phyloP scores from a whole-genome alignment of 2,113 vertebrate species.

The Edolisoma coerulescens region DNA sequence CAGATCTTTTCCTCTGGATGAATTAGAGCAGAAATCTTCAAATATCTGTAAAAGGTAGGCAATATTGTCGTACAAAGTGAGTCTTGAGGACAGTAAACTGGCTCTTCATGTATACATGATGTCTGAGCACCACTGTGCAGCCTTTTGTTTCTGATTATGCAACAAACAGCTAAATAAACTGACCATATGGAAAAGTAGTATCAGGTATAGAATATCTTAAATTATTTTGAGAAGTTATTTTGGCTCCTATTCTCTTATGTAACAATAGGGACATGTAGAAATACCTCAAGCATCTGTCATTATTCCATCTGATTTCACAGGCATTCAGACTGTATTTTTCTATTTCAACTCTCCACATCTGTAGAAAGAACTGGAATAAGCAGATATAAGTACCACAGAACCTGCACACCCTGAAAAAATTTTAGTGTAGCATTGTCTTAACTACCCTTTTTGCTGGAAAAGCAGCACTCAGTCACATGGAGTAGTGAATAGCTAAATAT shows the following conservation, averaged over 20 bases:
- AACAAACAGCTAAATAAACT: neutral
- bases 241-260: neutral
- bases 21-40: neutral
- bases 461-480: neutral
- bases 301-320: neutral
- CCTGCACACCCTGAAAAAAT: neutral
- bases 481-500: neutral
- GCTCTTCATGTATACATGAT: neutral
- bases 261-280: neutral
- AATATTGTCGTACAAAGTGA: neutral
- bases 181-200: neutral
- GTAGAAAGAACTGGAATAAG: neutral
- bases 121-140: neutral
- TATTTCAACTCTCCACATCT: neutral
- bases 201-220: neutral
- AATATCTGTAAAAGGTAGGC: neutral
- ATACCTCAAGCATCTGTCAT: neutral
- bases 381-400: neutral
- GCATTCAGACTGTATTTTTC: neutral
- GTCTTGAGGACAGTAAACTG: neutral
- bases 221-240: neutral
- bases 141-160: neutral
- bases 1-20: neutral
- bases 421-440: neutral
- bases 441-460: neutral